Evolutionary conservation across 2,888 invertebrate genomes (phyloP).

Genomic region (Cheilosia urbana): DNA sequence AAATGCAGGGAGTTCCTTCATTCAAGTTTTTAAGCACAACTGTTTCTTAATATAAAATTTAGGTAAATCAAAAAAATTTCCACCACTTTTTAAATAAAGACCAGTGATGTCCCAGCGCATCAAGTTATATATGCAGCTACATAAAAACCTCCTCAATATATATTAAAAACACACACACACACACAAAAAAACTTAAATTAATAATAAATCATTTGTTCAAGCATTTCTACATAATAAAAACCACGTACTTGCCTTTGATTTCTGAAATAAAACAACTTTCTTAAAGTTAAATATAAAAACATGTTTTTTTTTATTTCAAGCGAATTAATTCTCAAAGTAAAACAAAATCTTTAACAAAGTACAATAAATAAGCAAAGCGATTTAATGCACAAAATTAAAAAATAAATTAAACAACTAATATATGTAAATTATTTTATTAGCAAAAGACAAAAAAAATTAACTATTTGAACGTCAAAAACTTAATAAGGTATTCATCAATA

Average conservation of each 20-base stretch:
- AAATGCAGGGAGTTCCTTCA: no score
- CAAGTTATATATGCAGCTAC: no score
- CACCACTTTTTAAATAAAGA: no score
- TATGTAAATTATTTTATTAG: constrained; percentile 22
- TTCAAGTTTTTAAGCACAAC: no score
- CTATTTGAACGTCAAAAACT: constrained; percentile 37
- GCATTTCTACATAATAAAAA: neutral
- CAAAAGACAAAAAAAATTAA: constrained; percentile 61
- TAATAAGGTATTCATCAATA: constrained; percentile 73
- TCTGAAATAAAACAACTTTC: constrained; percentile 48
- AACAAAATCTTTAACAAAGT: constrained; percentile 43
- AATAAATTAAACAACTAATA: constrained; percentile 12
- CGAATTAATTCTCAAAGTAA: constrained; percentile 54
- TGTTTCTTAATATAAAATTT: no score
- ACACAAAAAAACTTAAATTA: neutral
- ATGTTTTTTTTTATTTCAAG: constrained; percentile 46
- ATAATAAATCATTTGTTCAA: neutral
- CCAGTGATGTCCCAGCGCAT: no score
- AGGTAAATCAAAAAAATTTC: no score
- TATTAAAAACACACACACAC: neutral
- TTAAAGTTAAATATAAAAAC: constrained; percentile 36
- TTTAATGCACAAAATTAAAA: constrained; percentile 50
- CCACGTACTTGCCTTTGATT: constrained; percentile 35
- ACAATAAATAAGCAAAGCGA: constrained; percentile 38
- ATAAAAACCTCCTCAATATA: no score